A percentile compares a stretch with the other conserved stretches of the same genome.
These are phyloP conservation scores for Glossophaga mutica DNA, from an alignment of 2,797 vertebrate species.

Conservation along the genomic window DNA sequence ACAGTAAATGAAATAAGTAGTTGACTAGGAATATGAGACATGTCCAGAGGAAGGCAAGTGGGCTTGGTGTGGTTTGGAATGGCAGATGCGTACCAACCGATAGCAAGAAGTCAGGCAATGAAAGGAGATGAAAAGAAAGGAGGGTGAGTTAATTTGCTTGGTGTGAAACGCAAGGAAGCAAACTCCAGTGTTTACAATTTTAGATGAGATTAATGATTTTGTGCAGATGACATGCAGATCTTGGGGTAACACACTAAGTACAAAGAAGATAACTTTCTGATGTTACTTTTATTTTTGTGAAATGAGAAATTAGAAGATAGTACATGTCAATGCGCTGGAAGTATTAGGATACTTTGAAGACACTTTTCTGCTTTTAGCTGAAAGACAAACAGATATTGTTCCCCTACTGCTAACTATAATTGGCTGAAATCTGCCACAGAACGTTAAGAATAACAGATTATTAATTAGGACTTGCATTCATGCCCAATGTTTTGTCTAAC, in stretches of 20 bases:
- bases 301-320: background rate
- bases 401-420: background rate
- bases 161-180: background rate
- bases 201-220: background rate
- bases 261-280: background rate
- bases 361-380: background rate
- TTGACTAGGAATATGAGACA: background rate
- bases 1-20: background rate
- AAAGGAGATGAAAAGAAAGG: background rate
- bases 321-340: background rate
- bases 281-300: constrained; percentile 32
- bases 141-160: background rate
- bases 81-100: background rate
- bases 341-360: background rate
- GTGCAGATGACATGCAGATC: background rate
- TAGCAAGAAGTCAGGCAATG: background rate
- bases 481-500: background rate
- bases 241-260: background rate
- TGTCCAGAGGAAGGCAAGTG: background rate
- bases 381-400: background rate
- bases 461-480: background rate
- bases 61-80: background rate
- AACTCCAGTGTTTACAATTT: background rate
- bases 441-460: background rate
- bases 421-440: background rate